Evolutionary conservation across 2,113 vertebrate genomes (phyloP).

Genomic region (Muntiacus reevesi): DNA sequence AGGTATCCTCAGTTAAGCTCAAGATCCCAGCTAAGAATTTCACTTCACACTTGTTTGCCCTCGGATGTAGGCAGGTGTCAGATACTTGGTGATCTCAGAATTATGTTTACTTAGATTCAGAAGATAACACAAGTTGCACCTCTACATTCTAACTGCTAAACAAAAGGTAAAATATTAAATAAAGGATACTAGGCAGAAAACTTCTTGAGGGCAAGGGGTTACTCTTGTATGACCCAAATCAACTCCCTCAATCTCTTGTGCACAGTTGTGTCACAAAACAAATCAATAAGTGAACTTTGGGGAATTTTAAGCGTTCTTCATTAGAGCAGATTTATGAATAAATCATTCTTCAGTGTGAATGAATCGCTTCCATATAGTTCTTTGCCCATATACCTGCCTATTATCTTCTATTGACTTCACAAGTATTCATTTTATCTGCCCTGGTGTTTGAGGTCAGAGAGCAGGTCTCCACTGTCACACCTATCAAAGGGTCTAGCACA

Average conservation of each 20-base stretch:
- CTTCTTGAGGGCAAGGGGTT: background rate
- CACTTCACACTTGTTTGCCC: background rate
- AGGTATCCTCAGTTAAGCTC: background rate
- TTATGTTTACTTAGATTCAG: slow-evolving; percentile 8
- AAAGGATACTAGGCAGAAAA: background rate
- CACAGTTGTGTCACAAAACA: background rate
- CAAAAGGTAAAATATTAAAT: background rate
- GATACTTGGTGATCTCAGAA: background rate
- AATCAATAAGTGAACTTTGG: background rate
- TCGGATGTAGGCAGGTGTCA: background rate
- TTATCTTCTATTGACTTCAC: background rate
- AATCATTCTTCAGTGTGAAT: background rate
- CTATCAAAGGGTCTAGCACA: background rate
- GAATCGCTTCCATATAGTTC: background rate
- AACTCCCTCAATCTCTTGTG: background rate
- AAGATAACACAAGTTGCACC: background rate
- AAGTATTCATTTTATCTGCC: background rate
- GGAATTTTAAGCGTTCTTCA: background rate
- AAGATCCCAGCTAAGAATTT: background rate
- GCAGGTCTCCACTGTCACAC: background rate
- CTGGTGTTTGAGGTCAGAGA: background rate
- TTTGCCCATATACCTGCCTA: background rate
- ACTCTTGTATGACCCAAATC: background rate
- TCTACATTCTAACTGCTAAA: background rate
- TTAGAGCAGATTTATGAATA: background rate